Evolutionary conservation across 30 jellyfish, hydroid and myxozoan species (phyloP).

Genomic region (Aurelia aurita complex sp. Pacific): DNA sequence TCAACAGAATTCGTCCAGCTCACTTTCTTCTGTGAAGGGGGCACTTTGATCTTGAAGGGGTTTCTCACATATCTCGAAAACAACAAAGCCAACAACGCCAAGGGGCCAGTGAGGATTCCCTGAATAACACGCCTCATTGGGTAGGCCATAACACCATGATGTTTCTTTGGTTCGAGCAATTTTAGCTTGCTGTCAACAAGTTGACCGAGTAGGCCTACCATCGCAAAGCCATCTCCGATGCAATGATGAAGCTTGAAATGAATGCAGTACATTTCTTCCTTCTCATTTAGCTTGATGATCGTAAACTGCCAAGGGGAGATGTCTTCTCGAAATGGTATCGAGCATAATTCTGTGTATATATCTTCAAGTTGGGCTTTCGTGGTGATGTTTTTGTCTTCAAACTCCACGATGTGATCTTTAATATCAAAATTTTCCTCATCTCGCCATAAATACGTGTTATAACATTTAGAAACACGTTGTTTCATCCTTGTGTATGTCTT

Average conservation of each 20-base stretch:
- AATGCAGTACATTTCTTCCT: conserved; percentile 64
- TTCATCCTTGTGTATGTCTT: conserved; percentile 75
- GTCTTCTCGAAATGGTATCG: conserved; percentile 57
- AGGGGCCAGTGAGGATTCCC: conserved; percentile 96
- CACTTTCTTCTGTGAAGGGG: conserved; percentile 83
- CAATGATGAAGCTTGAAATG: conserved; percentile 87
- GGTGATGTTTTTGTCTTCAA: conserved; percentile 46
- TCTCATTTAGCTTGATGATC: conserved; percentile 57
- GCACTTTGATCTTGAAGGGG: conserved; percentile 82
- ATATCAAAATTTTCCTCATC: conserved; percentile 85
- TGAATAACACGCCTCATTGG: conserved; percentile 69
- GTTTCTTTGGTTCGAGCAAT: conserved; percentile 77
- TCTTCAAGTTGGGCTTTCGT: conserved; percentile 78
- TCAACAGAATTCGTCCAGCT: conserved; percentile 93
- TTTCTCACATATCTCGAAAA: conserved; percentile 79
- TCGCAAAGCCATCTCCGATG: conserved; percentile 98
- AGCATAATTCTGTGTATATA: conserved; percentile 56
- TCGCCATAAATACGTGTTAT: conserved; percentile 88
- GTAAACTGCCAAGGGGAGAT: conserved; percentile 97
- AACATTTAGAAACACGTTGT: conserved; percentile 76
- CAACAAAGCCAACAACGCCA: conserved; percentile 69
- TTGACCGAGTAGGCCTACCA: conserved; percentile 90
- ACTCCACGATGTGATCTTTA: conserved; percentile 79
- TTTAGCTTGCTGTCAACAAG: conserved; percentile 93
- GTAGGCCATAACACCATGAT: conserved; percentile 80